Conservation (phyloP, 2,113 vertebrate genomes). For the Melanocharis versteri region DNA sequence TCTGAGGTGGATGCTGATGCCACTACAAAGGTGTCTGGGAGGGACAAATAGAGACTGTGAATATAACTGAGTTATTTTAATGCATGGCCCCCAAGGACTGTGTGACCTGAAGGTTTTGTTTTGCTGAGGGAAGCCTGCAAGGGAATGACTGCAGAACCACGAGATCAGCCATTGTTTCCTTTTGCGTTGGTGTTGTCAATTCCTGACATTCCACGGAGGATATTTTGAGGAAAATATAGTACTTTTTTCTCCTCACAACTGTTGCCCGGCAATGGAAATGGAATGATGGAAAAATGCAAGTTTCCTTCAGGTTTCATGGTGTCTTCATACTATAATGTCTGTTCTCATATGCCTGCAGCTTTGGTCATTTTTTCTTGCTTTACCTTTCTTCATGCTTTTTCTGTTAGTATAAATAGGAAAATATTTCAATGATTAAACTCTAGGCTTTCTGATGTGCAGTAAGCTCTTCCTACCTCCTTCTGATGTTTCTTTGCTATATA, state of each 20-base stretch:
- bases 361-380: not conserved
- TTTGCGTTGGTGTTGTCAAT: not conserved
- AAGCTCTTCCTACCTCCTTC: not conserved
- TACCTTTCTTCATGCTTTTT: not conserved
- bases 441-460: not conserved
- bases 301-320: not conserved
- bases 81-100: not conserved
- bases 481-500: not conserved
- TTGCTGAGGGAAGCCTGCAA: not conserved
- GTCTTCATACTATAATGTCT: not conserved
- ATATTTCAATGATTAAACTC: not conserved
- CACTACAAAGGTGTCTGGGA: not conserved
- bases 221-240: conserved; percentile 3
- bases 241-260: not conserved
- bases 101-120: not conserved
- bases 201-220: not conserved
- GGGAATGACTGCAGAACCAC: not conserved
- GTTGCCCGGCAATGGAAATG: not conserved
- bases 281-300: not conserved
- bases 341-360: not conserved
- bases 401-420: not conserved
- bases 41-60: not conserved
- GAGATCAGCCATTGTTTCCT: not conserved
- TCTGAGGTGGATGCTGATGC: not conserved
- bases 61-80: conserved; percentile 13